Base-by-base conservation (phyloP, 2,113 vertebrate genomes). In the Salminus brasiliensis region DNA sequence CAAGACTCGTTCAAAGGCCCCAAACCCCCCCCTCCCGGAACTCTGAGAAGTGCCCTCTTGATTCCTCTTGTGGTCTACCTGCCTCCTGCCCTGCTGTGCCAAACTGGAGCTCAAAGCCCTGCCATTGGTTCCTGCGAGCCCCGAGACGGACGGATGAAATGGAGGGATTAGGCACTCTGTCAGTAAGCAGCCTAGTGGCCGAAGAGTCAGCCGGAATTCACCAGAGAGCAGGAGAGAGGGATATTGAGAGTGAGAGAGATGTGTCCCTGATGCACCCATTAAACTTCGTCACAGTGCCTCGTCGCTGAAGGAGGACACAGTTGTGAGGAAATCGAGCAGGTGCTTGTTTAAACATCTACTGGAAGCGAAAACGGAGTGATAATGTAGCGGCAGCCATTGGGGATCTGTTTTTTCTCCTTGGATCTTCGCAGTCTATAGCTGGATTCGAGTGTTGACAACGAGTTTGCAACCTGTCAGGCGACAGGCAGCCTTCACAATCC, bases 161-260 rank as follows among this genome's bases (percentile, higher is more conserved):
- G 89, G 88, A 85, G 81, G 79, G 89, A 89, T 91, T 92, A 92
- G 88, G 88, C 60, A 60, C 16, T 55, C 52, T 91, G 91, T 92
- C 90, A 91, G 87, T 87, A 88, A 86, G 84, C 82, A 87, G 85
- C 89, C 74, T 85, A 87, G 84, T 79, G 71, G 89, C 29, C 12
- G 23, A 36, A 13, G 23, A 39, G 25, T 16, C 60, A 2, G 9
- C 27, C n/a, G 1, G 60, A 45, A 52, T 45, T 66, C 12, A 88
- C 88, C 89, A 84, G 87, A 86, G 87, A 41, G 87, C 89, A 85
- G 88, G 86, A 76, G 47, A 67, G 25, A 27, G 29, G 23, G 73
- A n/a, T 6, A n/a, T n/a, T n/a, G 86, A 76, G 47, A 67, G 25
- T 23, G 29, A 27, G 73, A n/a, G 2, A 7, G 36, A 60, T 47